Conservation (phyloP, 2,797 vertebrate species). For the Channallabes apus region DNA sequence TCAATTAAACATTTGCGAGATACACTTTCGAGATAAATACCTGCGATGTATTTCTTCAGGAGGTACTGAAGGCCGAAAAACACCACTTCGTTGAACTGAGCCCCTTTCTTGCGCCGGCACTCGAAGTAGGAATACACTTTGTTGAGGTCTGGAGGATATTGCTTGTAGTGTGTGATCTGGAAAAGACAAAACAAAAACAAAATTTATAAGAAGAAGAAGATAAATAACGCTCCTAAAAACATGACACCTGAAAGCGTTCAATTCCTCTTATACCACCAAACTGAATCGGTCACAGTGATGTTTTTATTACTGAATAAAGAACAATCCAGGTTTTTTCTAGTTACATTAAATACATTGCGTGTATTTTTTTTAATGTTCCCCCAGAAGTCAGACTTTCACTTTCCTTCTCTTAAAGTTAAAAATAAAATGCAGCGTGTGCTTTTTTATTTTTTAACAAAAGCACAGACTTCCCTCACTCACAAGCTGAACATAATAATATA, state of each 20-base stretch:
- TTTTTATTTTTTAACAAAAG: too few species aligned
- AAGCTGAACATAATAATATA: too few species aligned
- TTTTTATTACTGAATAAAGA: not conserved
- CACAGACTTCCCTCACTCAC: too few species aligned
- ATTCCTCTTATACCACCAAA: not conserved
- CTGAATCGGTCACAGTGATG: not conserved
- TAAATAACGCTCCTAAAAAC: not conserved
- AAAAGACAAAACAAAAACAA: not conserved
- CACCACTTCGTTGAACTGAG: slow-evolving; percentile 73
- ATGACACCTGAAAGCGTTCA: not conserved
- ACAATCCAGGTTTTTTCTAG: not conserved
- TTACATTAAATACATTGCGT: not conserved
- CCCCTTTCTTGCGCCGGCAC: slow-evolving; percentile 71
- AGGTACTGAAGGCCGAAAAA: slow-evolving; percentile 80
- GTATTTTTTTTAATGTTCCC: not conserved
- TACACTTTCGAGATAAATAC: slow-evolving; percentile 52
- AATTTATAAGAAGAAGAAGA: not conserved
- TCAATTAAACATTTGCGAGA: too few species aligned
- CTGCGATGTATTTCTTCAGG: slow-evolving; percentile 76
- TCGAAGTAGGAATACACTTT: slow-evolving; percentile 81
- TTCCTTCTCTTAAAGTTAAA: not conserved
- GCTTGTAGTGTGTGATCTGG: slow-evolving; percentile 80
- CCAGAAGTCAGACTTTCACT: not conserved
- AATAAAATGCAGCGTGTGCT: too few species aligned
- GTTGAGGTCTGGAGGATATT: slow-evolving; percentile 74